Conservation (phyloP, 2,888 invertebrate genomes). For the Priocnemis perturbator region DNA sequence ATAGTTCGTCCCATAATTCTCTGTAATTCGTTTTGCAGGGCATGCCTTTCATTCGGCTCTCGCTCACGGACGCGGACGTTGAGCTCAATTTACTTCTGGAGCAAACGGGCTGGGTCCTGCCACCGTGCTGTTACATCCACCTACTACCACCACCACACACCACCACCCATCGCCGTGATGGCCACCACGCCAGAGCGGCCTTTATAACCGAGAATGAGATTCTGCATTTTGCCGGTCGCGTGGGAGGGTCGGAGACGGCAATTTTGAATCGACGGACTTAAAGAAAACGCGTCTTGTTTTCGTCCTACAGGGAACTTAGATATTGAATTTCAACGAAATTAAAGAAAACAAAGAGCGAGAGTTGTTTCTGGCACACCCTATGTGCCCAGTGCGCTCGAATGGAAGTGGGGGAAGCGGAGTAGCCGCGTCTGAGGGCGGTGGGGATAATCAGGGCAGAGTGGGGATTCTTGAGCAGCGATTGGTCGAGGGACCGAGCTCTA, state of each 20-base stretch:
- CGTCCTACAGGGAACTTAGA: conserved; percentile 43
- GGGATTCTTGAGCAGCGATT: conserved; percentile 43
- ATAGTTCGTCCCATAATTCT: neutral
- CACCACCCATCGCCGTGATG: conserved; percentile 25
- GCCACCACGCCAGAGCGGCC: conserved; percentile 28
- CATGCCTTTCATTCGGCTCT: too few species aligned
- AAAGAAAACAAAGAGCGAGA: conserved; percentile 58
- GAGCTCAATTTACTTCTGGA: too few species aligned
- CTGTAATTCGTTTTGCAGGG: neutral
- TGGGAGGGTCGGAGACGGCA: conserved; percentile 2
- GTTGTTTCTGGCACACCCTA: conserved; percentile 58
- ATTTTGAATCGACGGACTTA: conserved; percentile 44
- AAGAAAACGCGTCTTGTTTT: conserved; percentile 48
- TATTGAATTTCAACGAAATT: conserved; percentile 59
- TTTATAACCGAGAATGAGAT: conserved; percentile 2
- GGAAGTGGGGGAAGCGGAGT: conserved; percentile 38
- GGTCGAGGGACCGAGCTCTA: conserved; percentile 39
- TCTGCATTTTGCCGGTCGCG: neutral
- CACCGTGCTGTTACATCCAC: too few species aligned
- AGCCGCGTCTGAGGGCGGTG: conserved; percentile 10
- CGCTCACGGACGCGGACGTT: too few species aligned
- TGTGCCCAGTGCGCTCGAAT: conserved; percentile 60
- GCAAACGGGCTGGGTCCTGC: too few species aligned
- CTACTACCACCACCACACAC: conserved; percentile 8
- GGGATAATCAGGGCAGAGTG: conserved; percentile 26